Conservation (phyloP, 2,888 invertebrate species). For the Rhingia campestris region DNA sequence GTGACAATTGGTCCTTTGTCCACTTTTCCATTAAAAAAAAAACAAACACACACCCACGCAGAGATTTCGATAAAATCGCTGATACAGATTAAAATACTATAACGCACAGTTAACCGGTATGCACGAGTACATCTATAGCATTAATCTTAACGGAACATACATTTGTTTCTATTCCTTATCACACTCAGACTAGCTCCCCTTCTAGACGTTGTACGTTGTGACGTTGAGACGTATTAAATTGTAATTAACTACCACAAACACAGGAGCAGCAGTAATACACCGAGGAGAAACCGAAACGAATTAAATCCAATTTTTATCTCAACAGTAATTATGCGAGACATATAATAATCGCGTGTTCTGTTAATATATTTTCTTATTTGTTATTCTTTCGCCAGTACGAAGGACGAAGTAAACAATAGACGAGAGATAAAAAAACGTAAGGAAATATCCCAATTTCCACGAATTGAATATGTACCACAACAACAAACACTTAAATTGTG, state of each 20-base stretch:
- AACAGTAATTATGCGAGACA: slow-evolving; percentile 45
- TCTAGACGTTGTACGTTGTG: slow-evolving; percentile 3
- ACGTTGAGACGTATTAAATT: slow-evolving; percentile 24
- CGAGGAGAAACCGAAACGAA: not conserved
- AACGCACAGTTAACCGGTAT: slow-evolving; percentile 20
- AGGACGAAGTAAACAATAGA: slow-evolving; percentile 24
- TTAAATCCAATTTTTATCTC: slow-evolving; percentile 17
- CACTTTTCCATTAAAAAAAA: slow-evolving; percentile 7
- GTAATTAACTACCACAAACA: slow-evolving; percentile 48
- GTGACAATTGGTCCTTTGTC: slow-evolving; percentile 50
- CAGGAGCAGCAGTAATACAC: slow-evolving; percentile 16
- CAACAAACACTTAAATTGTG: slow-evolving; percentile 38
- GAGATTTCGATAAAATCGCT: not conserved
- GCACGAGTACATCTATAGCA: slow-evolving; percentile 31
- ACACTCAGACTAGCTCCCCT: not conserved
- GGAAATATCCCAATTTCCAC: slow-evolving; percentile 43
- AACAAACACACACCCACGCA: slow-evolving; percentile 6
- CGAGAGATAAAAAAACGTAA: slow-evolving; percentile 3
- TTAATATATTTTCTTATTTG: slow-evolving; percentile 39
- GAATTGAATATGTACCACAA: slow-evolving; percentile 26
- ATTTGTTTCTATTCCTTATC: slow-evolving; percentile 22
- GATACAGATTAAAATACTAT: slow-evolving; percentile 17
- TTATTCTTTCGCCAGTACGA: slow-evolving; percentile 40
- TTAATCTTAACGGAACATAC: slow-evolving; percentile 27
- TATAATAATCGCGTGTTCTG: slow-evolving; percentile 59